phyloP scores from a whole-genome alignment of 2,888 invertebrate species.

The Adelognathus sp. region DNA sequence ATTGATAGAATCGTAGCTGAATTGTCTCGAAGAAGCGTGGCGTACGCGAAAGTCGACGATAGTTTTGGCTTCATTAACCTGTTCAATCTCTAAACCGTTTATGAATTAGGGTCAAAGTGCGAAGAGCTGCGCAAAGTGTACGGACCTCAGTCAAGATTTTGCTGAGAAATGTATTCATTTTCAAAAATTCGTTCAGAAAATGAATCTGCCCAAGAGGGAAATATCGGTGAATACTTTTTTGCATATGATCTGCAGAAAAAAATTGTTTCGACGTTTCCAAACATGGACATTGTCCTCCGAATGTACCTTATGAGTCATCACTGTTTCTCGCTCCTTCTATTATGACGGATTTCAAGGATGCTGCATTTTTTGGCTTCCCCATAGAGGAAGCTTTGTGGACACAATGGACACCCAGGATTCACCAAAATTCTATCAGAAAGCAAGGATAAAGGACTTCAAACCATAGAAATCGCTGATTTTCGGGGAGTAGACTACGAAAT shows the following conservation, averaged over 20 bases:
- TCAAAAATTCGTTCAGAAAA: constrained; percentile 31
- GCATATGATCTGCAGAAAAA: constrained; percentile 42
- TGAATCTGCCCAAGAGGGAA: constrained; percentile 18
- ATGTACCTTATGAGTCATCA: constrained; percentile 24
- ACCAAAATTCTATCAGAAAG: no score
- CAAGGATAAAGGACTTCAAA: no score
- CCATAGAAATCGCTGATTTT: no score
- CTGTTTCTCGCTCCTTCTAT: no score
- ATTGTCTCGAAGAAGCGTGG: constrained; percentile 11
- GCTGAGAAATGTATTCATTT: constrained; percentile 25
- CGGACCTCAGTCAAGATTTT: constrained; percentile 27
- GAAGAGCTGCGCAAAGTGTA: constrained; percentile 19
- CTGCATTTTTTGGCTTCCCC: no score
- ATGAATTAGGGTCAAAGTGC: constrained; percentile 7
- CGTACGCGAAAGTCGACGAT: constrained; percentile 20
- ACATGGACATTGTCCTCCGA: constrained; percentile 42
- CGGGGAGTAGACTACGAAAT: no score
- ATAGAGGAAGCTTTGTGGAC: no score
- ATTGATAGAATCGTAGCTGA: no score
- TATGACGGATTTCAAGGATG: no score
- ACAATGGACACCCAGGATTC: no score
- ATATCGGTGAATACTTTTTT: constrained; percentile 4
- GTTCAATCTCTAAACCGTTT: constrained; percentile 21
- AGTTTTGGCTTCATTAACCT: constrained; percentile 21
- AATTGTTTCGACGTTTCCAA: constrained; percentile 44